Evolutionary conservation across 2,888 invertebrate genomes (phyloP).

Genomic region (Brassicogethes aeneus): DNA sequence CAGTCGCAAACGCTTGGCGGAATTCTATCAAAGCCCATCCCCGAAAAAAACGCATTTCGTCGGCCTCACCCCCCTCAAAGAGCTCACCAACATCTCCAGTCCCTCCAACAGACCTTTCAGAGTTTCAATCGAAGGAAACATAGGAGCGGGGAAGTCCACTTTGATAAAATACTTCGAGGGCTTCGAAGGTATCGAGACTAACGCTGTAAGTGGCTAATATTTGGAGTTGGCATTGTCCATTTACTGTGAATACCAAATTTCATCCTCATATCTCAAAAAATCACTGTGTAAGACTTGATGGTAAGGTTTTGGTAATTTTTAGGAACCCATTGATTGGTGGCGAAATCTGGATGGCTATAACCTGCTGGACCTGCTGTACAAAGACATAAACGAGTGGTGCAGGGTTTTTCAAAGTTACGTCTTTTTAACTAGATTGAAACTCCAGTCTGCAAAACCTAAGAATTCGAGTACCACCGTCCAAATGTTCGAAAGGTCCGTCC

Average conservation of each 20-base stretch:
- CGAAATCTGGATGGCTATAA: constrained; percentile 71
- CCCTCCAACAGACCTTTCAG: constrained; percentile 36
- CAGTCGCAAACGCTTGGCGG: no score
- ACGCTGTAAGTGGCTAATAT: constrained; percentile 32
- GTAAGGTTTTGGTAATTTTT: no score
- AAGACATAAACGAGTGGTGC: constrained; percentile 72
- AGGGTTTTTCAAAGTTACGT: constrained; percentile 88
- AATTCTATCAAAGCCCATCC: no score
- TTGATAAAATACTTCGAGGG: constrained; percentile 37
- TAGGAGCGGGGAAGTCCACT: constrained; percentile 42
- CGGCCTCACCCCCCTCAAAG: constrained; percentile 31
- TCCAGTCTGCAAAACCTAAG: constrained; percentile 52
- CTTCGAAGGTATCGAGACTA: constrained; percentile 36
- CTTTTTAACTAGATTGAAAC: constrained; percentile 78
- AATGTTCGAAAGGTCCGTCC: constrained; percentile 83
- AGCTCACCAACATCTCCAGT: constrained; percentile 31
- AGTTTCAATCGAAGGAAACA: constrained; percentile 42
- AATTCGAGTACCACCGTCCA: constrained; percentile 61
- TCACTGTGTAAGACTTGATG: no score
- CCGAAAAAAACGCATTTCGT: constrained; percentile 28
- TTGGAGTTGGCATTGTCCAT: no score
- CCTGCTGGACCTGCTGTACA: constrained; percentile 78
- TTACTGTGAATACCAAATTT: no score
- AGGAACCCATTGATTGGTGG: constrained; percentile 83
- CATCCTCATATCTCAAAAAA: no score